Evolutionary conservation across 2,797 vertebrate genomes (phyloP).

Genomic region (Anguilla pacifica): DNA sequence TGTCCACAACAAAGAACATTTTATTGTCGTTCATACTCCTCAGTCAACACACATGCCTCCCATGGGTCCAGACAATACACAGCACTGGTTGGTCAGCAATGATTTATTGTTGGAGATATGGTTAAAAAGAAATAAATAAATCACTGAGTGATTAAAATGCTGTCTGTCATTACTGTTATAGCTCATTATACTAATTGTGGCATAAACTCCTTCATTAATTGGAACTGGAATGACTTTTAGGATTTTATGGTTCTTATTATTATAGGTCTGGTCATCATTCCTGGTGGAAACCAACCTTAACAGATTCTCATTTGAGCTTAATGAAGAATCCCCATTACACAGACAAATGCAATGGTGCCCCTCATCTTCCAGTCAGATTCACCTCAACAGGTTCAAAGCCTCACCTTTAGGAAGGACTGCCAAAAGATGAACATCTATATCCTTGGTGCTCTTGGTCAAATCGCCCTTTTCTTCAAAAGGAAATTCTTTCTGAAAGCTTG

Average conservation of each 20-base stretch:
- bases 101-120: neutral
- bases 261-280: neutral
- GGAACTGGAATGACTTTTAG: neutral
- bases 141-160: neutral
- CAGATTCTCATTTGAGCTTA: neutral
- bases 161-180: neutral
- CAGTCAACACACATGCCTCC: neutral
- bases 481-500: constrained; percentile 87
- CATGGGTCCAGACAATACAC: neutral
- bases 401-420: constrained; percentile 87
- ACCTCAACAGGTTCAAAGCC: constrained; percentile 37
- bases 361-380: neutral
- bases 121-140: neutral
- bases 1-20: constrained; percentile 1
- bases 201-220: neutral
- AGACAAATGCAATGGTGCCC: neutral
- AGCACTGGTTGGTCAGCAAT: neutral
- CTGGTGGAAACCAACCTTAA: neutral
- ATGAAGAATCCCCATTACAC: neutral
- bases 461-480: constrained; percentile 73
- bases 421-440: constrained; percentile 83
- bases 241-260: neutral
- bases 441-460: constrained; percentile 77
- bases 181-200: neutral
- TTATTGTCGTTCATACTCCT: neutral